Base-by-base conservation (phyloP, 2,888 invertebrate genomes). In the Dinocampus coccinellae region DNA sequence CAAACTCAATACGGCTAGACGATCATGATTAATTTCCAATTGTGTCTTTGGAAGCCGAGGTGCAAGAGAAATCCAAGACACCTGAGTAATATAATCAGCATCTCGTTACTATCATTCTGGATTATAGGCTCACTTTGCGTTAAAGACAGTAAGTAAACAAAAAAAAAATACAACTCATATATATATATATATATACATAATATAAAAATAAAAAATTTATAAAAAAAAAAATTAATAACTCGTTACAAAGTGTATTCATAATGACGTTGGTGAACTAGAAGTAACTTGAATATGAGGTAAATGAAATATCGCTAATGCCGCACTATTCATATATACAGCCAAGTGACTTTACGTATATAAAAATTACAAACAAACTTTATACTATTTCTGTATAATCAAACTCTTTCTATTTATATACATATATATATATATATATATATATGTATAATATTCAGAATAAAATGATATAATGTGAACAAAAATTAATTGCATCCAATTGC, bases 71-170 rank as follows among this genome's bases (percentile, higher is more conserved):
- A 79, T 66, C 75, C 79, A 55, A 83, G 79, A 79, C 76, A 80
- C 77, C 76, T 79, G 73, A 80, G 80, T 76, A 78, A 79, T 78
- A 78, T 83, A 75, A 79, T 86, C 72, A 76, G 85, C 74, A 78
- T 79, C 60, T 80, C 83, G 67, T 79, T 87, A 75, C 82, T 85
- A 75, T 82, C 81, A 26, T 79, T 86, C 69, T 86, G 86, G 83
- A 85, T 86, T 82, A 83, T 84, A 70, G 85, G 85, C 65, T 85
- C 83, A n/a, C 78, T 85, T 69, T 85, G 84, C 80, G 85, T 84
- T 79, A 87, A 87, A 75, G 87, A 87, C 76, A 84, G 87, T 87
- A 79, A 86, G 86, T 34, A 33, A 16, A 34, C 11, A 11, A 55
- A 9, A 11, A 55, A 13, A 22, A 24, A 7, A 52, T 20, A 10